Conservation (phyloP, 2,113 vertebrate species). For the Gavialis gangeticus region DNA sequence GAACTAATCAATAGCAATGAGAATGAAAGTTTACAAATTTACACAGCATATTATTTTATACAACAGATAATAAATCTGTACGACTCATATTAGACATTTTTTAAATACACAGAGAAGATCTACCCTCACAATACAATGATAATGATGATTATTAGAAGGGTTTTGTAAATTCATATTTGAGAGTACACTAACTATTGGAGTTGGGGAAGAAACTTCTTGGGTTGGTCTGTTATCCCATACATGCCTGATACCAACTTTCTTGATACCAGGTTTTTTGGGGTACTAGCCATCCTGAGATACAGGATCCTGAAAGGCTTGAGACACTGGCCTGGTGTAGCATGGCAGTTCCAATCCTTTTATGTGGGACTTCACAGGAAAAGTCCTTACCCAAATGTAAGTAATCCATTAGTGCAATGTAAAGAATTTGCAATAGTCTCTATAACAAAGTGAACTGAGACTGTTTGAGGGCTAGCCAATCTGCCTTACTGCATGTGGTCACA, state of each 20-base stretch:
- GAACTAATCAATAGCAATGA: not conserved
- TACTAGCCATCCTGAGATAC: no score
- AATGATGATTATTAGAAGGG: not conserved
- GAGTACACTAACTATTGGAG: not conserved
- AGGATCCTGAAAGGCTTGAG: no score
- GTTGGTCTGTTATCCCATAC: not conserved
- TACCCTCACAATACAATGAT: not conserved
- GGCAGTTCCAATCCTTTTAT: no score
- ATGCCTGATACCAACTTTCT: not conserved
- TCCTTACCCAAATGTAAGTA: no score
- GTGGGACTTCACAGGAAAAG: no score
- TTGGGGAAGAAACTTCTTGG: not conserved
- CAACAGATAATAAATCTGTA: not conserved
- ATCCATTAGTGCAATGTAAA: no score
- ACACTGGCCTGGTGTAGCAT: no score
- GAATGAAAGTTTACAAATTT: not conserved
- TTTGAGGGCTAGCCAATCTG: no score
- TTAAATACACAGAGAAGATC: not conserved
- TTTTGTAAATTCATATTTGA: fast-evolving
- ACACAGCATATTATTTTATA: not conserved
- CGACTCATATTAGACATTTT: not conserved
- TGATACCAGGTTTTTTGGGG: no score
- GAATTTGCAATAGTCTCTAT: no score
- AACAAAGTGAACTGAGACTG: no score
- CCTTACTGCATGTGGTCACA: no score